Percentiles rank a stretch among this genome's conserved stretches.
Evolutionary conservation across 2,888 invertebrate species (phyloP).

Genomic region (Drosophila pseudotalamancana): DNA sequence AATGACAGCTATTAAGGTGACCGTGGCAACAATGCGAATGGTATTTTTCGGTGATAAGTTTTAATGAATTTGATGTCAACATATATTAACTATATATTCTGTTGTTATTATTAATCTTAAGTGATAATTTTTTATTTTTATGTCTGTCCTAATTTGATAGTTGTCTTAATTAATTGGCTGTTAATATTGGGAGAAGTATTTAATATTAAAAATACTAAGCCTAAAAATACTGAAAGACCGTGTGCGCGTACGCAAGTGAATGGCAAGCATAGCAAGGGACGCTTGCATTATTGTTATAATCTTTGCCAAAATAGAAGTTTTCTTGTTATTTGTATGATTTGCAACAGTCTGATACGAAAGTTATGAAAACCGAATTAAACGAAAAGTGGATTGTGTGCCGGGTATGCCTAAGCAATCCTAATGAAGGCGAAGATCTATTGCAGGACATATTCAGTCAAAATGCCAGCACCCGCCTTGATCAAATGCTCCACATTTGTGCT

Average conservation of each 20-base stretch:
- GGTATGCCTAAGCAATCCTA: conserved; percentile 70
- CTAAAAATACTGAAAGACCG: conserved; percentile 3
- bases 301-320: conserved; percentile 13
- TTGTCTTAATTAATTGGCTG: too few species aligned
- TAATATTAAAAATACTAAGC: conserved; percentile 26
- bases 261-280: conserved; percentile 29
- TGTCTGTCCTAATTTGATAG: too few species aligned
- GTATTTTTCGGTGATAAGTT: conserved; percentile 15
- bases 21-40: conserved; percentile 7
- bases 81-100: background rate
- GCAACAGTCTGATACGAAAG: conserved; percentile 6
- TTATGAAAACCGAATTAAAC: conserved; percentile 71
- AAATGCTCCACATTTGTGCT: conserved; percentile 82
- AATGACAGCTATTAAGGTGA: conserved; percentile 42
- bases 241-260: conserved; percentile 13
- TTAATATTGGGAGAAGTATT: too few species aligned
- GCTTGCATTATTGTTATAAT: conserved; percentile 41
- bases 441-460: conserved; percentile 77
- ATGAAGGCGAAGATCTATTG: conserved; percentile 61
- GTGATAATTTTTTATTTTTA: background rate
- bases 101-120: background rate
- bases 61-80: background rate
- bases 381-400: conserved; percentile 81
- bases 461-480: conserved; percentile 74
- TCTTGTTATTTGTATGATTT: conserved; percentile 20